Evolutionary conservation across 2,113 vertebrate genomes (phyloP).

Genomic region (Callorhinus ursinus): DNA sequence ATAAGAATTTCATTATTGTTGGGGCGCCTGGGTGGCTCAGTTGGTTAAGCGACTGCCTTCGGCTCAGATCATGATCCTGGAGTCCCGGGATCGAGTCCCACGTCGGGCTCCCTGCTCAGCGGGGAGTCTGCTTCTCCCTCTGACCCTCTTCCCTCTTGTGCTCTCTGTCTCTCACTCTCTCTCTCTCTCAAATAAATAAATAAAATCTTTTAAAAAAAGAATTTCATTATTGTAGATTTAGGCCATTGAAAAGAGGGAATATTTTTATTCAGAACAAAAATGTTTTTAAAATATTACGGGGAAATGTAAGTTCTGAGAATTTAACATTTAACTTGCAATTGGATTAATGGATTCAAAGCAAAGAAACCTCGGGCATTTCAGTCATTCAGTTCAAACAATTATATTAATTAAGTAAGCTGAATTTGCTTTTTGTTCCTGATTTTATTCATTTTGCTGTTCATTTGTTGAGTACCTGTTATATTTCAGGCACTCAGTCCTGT

Average conservation of each 20-base stretch:
- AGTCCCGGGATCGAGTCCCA: too few species aligned
- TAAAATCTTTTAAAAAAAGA: neutral
- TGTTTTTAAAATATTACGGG: constrained; percentile 25
- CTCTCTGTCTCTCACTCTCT: too few species aligned
- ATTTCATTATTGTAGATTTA: neutral
- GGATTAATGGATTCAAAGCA: constrained; percentile 44
- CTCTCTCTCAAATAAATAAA: too few species aligned
- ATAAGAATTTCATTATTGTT: neutral
- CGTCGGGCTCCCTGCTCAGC: too few species aligned
- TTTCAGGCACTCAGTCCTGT: neutral
- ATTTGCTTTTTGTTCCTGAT: constrained; percentile 14
- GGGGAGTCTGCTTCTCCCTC: too few species aligned
- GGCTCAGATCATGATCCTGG: too few species aligned
- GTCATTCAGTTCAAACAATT: constrained; percentile 44
- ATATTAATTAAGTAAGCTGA: constrained; percentile 19
- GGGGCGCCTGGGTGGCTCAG: too few species aligned
- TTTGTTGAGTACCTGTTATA: neutral
- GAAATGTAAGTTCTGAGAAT: constrained; percentile 39
- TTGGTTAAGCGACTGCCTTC: too few species aligned
- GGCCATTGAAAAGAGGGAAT: neutral
- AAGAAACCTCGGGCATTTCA: constrained; percentile 33
- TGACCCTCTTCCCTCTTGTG: too few species aligned
- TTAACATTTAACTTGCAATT: constrained; percentile 23
- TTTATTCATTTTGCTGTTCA: constrained; percentile 52
- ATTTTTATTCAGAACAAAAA: constrained; percentile 47